Evolutionary conservation across 2,113 vertebrate genomes (phyloP).

Genomic region (Butorides virescens): DNA sequence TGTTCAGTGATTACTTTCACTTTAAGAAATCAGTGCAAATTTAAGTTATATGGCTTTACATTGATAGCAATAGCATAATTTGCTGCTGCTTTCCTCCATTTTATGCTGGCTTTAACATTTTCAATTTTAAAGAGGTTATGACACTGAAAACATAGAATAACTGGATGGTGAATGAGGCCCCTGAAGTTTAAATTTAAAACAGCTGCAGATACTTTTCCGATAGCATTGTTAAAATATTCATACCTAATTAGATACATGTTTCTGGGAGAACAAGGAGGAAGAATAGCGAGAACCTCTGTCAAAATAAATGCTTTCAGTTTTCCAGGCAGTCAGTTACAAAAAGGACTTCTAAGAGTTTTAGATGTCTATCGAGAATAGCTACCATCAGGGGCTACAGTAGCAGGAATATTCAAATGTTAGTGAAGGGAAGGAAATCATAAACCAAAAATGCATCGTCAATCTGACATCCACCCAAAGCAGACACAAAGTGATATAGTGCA

Average conservation of each 20-base stretch:
- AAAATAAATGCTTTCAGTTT: neutral
- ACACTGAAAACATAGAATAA: neutral
- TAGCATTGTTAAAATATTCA: neutral
- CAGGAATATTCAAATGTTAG: neutral
- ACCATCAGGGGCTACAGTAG: neutral
- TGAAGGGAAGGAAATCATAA: neutral
- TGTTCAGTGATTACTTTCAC: neutral
- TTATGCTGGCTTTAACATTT: neutral
- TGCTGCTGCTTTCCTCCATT: neutral
- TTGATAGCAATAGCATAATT: neutral
- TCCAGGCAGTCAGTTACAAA: neutral
- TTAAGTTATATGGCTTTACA: neutral
- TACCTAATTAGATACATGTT: neutral
- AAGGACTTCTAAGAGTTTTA: neutral
- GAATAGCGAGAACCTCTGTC: neutral
- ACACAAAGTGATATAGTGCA: neutral
- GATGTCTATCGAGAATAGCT: neutral
- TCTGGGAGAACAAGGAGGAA: neutral
- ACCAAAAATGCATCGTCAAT: neutral
- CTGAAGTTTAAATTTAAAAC: neutral
- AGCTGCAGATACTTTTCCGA: neutral
- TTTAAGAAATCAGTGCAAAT: neutral
- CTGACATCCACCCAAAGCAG: neutral
- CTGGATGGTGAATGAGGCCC: neutral
- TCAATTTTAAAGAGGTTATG: neutral